These are phyloP conservation scores for Actinia equina DNA, from an alignment of 64 coral and sea anemone genomes.

Conservation along the genomic window DNA sequence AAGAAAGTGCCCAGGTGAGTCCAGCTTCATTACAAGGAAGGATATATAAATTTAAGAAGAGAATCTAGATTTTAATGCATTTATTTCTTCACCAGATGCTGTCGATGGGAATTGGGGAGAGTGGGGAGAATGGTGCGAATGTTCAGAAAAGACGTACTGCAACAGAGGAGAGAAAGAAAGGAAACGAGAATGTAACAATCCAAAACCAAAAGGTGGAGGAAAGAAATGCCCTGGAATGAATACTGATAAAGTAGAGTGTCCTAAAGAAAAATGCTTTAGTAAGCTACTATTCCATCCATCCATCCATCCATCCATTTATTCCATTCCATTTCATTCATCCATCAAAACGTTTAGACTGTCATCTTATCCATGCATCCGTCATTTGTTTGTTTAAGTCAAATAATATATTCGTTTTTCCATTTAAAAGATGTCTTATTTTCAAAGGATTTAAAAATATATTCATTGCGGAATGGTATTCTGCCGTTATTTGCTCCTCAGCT, in stretches of 20 bases:
- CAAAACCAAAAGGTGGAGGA: slow-evolving; percentile 32
- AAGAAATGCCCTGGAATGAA: slow-evolving; percentile 14
- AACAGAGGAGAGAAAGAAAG: slow-evolving; percentile 40
- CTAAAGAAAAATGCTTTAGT: slow-evolving; percentile 50
- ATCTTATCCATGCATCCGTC: too few relatives aligned
- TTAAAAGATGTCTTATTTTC: too few relatives aligned
- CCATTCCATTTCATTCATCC: neutral
- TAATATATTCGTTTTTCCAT: too few relatives aligned
- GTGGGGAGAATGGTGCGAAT: slow-evolving; percentile 36
- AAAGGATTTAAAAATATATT: too few relatives aligned
- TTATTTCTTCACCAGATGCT: neutral
- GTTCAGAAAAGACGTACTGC: slow-evolving; percentile 41
- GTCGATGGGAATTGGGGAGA: slow-evolving; percentile 35
- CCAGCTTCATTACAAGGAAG: too few relatives aligned
- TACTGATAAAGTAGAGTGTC: slow-evolving; percentile 36
- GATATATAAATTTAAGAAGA: too few relatives aligned
- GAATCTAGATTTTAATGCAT: too few relatives aligned
- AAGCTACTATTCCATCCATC: neutral
- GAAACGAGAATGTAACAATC: slow-evolving; percentile 41
- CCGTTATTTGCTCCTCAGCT: neutral
- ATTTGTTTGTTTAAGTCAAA: neutral
- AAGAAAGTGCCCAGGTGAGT: slow-evolving; percentile 42
- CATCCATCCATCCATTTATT: neutral
- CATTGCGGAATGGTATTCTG: neutral
- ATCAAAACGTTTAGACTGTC: too few relatives aligned